These are phyloP conservation scores for Calephelis virginiensis DNA, from an alignment of 1,140 invertebrate species.

Conservation along the genomic window DNA sequence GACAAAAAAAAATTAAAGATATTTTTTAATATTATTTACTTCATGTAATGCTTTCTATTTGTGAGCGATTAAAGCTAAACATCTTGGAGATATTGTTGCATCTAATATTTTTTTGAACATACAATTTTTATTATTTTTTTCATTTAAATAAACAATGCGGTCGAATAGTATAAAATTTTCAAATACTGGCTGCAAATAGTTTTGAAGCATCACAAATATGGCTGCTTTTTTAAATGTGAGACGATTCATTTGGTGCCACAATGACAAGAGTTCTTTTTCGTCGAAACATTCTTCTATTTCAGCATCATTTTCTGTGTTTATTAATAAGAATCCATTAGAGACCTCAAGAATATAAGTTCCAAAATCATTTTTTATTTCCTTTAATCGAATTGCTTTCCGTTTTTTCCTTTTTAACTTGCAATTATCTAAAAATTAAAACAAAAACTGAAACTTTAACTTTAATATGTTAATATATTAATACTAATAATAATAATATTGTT, in stretches of 20 bases:
- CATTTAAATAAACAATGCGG: conserved; percentile 81
- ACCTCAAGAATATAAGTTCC: conserved; percentile 76
- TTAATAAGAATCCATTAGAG: conserved; percentile 40
- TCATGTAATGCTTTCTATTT: conserved; percentile 30
- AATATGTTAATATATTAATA: too few species aligned
- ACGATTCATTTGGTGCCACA: conserved; percentile 55
- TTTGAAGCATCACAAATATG: conserved; percentile 59
- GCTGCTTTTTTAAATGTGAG: conserved; percentile 69
- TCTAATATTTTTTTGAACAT: conserved; percentile 79
- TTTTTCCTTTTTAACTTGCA: conserved; percentile 77
- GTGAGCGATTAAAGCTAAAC: conserved; percentile 77
- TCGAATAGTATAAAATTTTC: conserved; percentile 85
- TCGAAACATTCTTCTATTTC: conserved; percentile 33
- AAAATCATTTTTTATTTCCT: conserved; percentile 72
- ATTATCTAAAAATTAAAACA: conserved; percentile 80
- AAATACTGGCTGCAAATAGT: conserved; percentile 78
- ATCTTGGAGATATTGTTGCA: conserved; percentile 80
- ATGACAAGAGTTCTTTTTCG: conserved; percentile 40
- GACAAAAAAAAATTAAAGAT: too few species aligned
- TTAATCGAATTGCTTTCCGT: conserved; percentile 79
- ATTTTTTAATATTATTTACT: too few species aligned
- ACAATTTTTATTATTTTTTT: conserved; percentile 74
- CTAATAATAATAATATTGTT: too few species aligned
- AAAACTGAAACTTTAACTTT: not conserved
- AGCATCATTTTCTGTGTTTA: conserved; percentile 13